Conservation (phyloP, 2,113 vertebrate species). For the Lonchura striata region DNA sequence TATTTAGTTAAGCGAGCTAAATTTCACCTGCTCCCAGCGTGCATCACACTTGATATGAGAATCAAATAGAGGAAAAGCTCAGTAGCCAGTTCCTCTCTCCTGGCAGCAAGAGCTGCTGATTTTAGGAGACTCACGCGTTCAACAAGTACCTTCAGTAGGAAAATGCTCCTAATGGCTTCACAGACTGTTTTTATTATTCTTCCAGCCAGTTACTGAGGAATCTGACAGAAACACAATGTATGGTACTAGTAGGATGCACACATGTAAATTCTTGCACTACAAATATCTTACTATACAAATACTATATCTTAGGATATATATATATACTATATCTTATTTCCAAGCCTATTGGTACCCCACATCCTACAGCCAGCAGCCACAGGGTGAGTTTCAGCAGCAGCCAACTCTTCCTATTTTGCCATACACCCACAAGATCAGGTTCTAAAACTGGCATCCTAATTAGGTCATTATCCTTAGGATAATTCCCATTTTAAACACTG, state of each 20-base stretch:
- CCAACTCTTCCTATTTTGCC: neutral
- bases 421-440: neutral
- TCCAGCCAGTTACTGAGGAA: neutral
- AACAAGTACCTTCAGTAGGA: neutral
- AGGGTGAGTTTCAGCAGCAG: neutral
- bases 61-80: neutral
- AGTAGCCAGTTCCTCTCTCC: neutral
- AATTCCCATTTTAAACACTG: neutral
- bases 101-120: neutral
- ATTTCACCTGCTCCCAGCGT: neutral
- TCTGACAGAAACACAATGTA: neutral
- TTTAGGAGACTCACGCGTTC: neutral
- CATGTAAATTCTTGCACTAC: neutral
- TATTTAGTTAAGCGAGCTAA: neutral
- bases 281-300: neutral
- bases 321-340: too few species aligned
- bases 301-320: neutral
- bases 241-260: fast-evolving
- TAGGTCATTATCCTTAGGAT: neutral
- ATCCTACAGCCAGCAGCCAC: neutral
- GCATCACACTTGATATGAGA: neutral
- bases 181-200: fast-evolving
- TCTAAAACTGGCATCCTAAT: neutral
- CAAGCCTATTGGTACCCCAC: fast-evolving
- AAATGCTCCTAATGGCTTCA: neutral